Base-by-base conservation (phyloP, 2,797 vertebrate genomes). In the Sebastes hubbsi region DNA sequence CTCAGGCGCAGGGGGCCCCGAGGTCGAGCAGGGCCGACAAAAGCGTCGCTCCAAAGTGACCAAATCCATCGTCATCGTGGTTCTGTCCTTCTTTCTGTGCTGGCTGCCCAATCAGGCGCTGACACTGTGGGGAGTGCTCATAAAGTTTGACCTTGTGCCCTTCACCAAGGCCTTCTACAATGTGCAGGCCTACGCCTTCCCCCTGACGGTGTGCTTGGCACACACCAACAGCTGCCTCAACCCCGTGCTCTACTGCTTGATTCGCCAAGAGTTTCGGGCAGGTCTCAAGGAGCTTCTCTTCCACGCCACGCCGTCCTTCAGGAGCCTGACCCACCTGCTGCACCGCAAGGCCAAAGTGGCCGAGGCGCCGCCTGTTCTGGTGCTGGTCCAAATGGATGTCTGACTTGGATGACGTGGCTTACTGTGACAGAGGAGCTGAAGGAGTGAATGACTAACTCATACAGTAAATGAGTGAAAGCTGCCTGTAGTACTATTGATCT, bases 161-260 rank as follows among this genome's bases (percentile, higher is more conserved):
- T 97, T 97, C 84, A 96, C 92, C 87, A 95, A 95, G 55, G 95
- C 95, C 8, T 96, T 96, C 89, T 97, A 96, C 89, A 96, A 95
- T 1, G 93, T 85, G 6, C 96, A 97, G 83, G 95, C 94, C 2
- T 96, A 97, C 3, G 90, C 95, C 27, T 97, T 97, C 76, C 96
- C 96, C 0, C 78, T 97, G 64, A 95, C 95, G 0, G 95, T 96
- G 67, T 97, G 96, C 81, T 81, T 97, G 83, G 96, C 96, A 0
- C 95, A 96, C 90, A 95, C 95, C 72, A 96, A 97, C 92, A 96
- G 96, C 92, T 96, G 96, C 91, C 95, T 96, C 69, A 97, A 97
- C 81, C 96, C 96, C 0, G 93, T 97, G 56, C 93, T 97, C 52
- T 97, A 97, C 88, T 97, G 96, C 76, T 84, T 96, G 64, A 90